Base-by-base conservation (phyloP, 2,113 vertebrate genomes). In the Corvus hawaiiensis region DNA sequence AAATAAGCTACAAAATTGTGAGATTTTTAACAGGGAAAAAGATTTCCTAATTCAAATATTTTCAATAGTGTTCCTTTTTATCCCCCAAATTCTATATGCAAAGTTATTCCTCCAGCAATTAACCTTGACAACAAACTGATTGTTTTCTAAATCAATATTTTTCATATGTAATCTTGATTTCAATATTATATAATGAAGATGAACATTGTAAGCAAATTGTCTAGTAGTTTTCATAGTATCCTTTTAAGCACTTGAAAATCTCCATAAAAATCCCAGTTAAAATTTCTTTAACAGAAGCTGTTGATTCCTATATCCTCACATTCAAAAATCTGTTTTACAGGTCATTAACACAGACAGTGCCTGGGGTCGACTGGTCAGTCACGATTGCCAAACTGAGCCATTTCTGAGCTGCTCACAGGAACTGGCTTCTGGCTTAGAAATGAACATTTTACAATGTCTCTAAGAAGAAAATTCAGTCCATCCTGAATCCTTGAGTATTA, bases 301-400 rank as follows among this genome's bases (percentile, higher is more conserved):
- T 7, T 19, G 13, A 19, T 87, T 75, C n/a, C 13, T 76, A 2
- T 35, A 8, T 54, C 11, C 8, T 66, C 17, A 30, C 10, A 39
- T 26, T 80, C 27, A 63, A 67, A 48, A 14, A 4, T 26, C 24
- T 58, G 5, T 39, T 79, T 84, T 80, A 37, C 37, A 37, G 37
- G 37, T 37, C 37, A 37, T 9, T 37, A 37, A 37, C 37, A 37
- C 37, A 37, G 37, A 9, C 37, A 44, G 10, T 61, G 15, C 63
- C 9, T 41, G 43, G 4, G 19, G 33, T 6, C 3, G 4, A 5
- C 24, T 44, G 84, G 9, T 35, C n/a, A 58, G 4, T 11, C 35
- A 49, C 0, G 1, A 4, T 10, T 5, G 2, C 16, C 32, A 41
- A 35, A 74, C 0, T 43, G 41, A 46, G 33, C 4, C 4, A 2